Evolutionary conservation across 2,797 vertebrate species (phyloP).

Genomic region (Lagodon rhomboides): DNA sequence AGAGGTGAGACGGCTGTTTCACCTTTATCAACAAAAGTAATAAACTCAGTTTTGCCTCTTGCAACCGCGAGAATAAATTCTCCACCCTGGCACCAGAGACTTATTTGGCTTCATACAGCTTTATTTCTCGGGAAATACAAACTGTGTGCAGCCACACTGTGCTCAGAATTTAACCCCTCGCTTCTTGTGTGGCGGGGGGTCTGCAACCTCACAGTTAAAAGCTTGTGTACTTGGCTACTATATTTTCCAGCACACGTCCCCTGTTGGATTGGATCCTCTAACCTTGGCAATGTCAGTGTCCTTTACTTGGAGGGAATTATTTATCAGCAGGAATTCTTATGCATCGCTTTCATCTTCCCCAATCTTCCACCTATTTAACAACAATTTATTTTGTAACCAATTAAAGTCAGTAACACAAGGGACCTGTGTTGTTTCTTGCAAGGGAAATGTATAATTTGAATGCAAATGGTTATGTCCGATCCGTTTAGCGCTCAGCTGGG

Average conservation of each 20-base stretch:
- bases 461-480: conserved; percentile 59
- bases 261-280: conserved; percentile 8
- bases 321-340: conserved; percentile 21
- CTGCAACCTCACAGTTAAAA: neutral
- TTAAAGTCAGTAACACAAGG: conserved; percentile 25
- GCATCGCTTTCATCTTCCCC: conserved; percentile 27
- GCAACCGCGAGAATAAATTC: neutral
- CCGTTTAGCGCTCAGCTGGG: conserved; percentile 56
- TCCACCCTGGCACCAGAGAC: neutral
- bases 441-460: conserved; percentile 42
- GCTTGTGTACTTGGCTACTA: neutral
- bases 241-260: neutral
- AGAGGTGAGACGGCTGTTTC: conserved; percentile 8
- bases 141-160: neutral
- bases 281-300: neutral
- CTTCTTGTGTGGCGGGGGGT: neutral
- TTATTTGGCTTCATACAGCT: neutral
- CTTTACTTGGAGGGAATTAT: conserved; percentile 13
- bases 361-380: conserved; percentile 45
- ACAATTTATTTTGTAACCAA: conserved; percentile 48
- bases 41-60: conserved; percentile 1
- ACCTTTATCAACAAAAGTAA: conserved; percentile 7
- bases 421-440: conserved; percentile 16
- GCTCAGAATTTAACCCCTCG: neutral
- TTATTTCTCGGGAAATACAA: neutral